These are phyloP conservation scores for Acipenser transmontanus DNA, from an alignment of 2,797 vertebrate genomes.

Conservation along the genomic window DNA sequence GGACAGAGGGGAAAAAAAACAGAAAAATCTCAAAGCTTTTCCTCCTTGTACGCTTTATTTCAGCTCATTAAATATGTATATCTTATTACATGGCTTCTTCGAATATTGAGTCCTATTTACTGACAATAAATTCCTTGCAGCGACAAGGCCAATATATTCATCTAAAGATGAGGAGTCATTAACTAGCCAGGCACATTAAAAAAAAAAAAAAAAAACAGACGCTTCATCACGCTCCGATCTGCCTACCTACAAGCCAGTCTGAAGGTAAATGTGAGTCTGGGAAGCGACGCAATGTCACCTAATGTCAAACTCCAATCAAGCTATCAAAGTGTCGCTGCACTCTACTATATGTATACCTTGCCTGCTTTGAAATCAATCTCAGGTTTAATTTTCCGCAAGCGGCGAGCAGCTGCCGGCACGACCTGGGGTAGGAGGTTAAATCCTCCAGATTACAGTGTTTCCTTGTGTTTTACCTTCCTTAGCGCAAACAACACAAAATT, in stretches of 20 bases:
- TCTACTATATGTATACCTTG: not conserved
- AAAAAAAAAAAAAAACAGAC: not conserved
- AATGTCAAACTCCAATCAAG: conserved; percentile 8
- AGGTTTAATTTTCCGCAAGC: too few species aligned
- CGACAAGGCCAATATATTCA: conserved; percentile 74
- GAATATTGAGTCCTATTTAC: conserved; percentile 82
- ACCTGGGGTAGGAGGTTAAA: too few species aligned
- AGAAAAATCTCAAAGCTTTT: not conserved
- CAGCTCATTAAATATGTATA: conserved; percentile 99
- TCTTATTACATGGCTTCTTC: conserved; percentile 91
- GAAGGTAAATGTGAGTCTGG: not conserved
- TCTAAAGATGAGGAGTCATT: conserved; percentile 80
- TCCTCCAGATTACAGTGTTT: too few species aligned
- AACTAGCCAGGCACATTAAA: conserved; percentile 75
- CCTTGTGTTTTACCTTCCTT: too few species aligned
- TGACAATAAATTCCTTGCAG: conserved; percentile 87
- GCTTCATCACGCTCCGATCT: not conserved
- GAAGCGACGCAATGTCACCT: not conserved
- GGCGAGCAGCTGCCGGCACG: too few species aligned
- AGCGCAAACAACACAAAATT: too few species aligned
- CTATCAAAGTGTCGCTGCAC: not conserved
- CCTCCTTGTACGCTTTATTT: conserved; percentile 70
- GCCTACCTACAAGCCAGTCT: conserved; percentile 3
- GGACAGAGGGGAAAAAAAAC: not conserved
- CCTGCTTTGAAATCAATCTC: not conserved